A percentile compares a stretch with the other conserved stretches of the same genome.
phyloP scores from a whole-genome alignment of 37 sponge, comb jelly and placozoan genomes.

The Petrosia ficiformis region DNA sequence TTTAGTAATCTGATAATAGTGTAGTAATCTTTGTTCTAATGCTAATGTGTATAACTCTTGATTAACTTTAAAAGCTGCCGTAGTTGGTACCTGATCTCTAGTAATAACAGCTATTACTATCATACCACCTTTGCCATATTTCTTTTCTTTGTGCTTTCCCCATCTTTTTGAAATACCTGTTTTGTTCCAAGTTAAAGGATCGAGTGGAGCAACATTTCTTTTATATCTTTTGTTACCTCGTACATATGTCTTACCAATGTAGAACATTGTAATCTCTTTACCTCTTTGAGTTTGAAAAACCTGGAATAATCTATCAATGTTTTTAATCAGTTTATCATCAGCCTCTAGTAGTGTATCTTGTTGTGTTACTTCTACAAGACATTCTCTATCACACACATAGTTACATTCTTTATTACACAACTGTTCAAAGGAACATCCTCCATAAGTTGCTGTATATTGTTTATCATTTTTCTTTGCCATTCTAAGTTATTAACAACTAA shows the following conservation, averaged over 20 bases:
- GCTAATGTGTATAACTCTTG: not conserved
- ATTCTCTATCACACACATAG: no score
- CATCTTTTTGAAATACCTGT: not conserved
- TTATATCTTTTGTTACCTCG: not conserved
- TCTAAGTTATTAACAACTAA: no score
- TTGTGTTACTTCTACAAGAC: no score
- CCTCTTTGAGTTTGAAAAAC: not conserved
- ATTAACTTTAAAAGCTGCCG: not conserved
- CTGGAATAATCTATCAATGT: no score
- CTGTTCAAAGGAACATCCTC: no score
- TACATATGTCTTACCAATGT: constrained; percentile 8
- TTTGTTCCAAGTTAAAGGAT: not conserved
- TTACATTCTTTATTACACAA: no score
- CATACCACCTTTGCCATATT: not conserved
- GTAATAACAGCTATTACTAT: not conserved
- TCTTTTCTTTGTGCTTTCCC: not conserved
- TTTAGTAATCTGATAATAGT: no score
- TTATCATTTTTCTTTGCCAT: no score
- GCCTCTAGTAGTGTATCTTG: no score
- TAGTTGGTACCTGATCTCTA: not conserved
- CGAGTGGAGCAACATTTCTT: not conserved
- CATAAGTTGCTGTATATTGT: no score
- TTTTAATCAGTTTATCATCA: no score
- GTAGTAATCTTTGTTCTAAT: not conserved
- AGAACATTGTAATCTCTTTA: not conserved